Conservation (phyloP, 1,140 invertebrate genomes). For the Zaprionus inermis region DNA sequence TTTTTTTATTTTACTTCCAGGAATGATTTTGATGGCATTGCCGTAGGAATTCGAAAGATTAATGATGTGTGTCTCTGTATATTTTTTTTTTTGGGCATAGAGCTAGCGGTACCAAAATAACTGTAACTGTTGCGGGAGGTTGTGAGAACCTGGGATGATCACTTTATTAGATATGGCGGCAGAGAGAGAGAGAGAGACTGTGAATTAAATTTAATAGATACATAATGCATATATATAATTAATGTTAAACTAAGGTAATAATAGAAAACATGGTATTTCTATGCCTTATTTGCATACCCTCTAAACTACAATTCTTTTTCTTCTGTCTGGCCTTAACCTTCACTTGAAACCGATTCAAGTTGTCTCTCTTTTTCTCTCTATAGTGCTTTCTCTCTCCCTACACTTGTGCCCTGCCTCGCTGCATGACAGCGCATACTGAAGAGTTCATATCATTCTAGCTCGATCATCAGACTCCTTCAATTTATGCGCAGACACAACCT, state of each 20-base stretch:
- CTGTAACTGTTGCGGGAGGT: constrained; percentile 18
- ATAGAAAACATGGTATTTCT: too few species aligned
- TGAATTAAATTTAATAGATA: background rate
- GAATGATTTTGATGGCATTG: constrained; percentile 39
- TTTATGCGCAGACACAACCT: constrained; percentile 75
- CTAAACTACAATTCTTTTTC: background rate
- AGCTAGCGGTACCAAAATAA: constrained; percentile 33
- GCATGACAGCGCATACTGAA: constrained; percentile 66
- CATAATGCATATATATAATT: background rate
- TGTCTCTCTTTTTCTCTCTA: background rate
- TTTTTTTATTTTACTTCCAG: constrained; percentile 31
- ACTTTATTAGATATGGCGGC: constrained; percentile 29
- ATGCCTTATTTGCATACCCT: too few species aligned
- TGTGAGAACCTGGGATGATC: constrained; percentile 33
- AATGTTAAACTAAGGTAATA: too few species aligned
- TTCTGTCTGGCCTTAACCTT: constrained; percentile 7
- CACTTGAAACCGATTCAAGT: constrained; percentile 8
- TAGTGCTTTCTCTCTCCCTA: background rate
- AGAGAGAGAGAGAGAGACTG: background rate
- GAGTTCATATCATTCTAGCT: constrained; percentile 4
- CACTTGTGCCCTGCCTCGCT: constrained; percentile 41
- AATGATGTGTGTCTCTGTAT: constrained; percentile 24
- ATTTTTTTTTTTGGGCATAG: constrained; percentile 16
- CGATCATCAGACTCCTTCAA: constrained; percentile 28
- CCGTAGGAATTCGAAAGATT: constrained; percentile 39